Base-by-base conservation (phyloP, 2,888 invertebrate species). In the Cremastobaeus sp. region DNA sequence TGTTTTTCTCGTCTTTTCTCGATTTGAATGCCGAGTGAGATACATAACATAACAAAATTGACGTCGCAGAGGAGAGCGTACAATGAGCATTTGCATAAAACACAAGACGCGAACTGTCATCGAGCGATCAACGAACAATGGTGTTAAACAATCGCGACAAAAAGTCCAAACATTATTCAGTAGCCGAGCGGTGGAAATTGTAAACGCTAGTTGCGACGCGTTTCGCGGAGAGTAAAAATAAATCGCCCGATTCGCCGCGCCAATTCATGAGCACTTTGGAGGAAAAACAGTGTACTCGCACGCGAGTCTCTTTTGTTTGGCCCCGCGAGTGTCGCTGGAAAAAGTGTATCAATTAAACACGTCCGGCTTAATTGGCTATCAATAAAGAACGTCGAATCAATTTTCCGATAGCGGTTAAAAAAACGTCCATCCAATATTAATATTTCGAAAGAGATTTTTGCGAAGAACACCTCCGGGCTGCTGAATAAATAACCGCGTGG, bases 51-150 rank as follows among this genome's bases (percentile, higher is more conserved):
- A n/a, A n/a, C n/a, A n/a, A n/a, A n/a, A n/a, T n/a, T n/a, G n/a
- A n/a, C n/a, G n/a, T 9, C 11, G 41, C 9, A n/a, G 18, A 21
- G 32, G 11, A 54, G 15, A 25, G 41, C 37, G 73, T 76, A 82
- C 84, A 83, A 83, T 83, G 77, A 80, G 32, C 71, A 85, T 84
- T 83, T 84, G 78, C 83, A 84, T 83, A 83, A 85, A 83, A 84
- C 83, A 85, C 81, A 81, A 77, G 65, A 69, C 74, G 78, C 65
- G 70, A 37, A 77, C 77, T 79, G 81, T 82, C 83, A 81, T 72
- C 76, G 45, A 55, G 28, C 25, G 52, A 75, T 71, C 60, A 32
- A 20, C 15, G 60, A 72, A 76, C 76, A 76, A 76, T 72, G 45
- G 62, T 20, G 18, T 6, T 18, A 39, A 15, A 48, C 65, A 55